These are phyloP conservation scores for Panurus biarmicus DNA, from an alignment of 2,113 vertebrate genomes.

Conservation along the genomic window DNA sequence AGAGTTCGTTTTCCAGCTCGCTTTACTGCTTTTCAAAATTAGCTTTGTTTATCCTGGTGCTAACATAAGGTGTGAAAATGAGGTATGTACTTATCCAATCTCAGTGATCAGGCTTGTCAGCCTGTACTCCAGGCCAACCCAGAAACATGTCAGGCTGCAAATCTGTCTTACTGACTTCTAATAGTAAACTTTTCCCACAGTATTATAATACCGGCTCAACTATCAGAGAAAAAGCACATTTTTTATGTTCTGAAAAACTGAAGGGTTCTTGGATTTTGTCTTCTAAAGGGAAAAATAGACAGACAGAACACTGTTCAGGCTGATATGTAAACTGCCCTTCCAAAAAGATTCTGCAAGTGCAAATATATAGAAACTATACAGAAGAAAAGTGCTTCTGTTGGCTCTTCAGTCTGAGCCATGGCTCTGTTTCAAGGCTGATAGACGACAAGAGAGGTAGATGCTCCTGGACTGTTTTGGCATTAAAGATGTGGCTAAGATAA, in stretches of 20 bases:
- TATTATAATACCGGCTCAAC: background rate
- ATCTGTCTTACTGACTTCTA: background rate
- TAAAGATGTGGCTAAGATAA: constrained; percentile 29
- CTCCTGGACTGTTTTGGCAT: background rate
- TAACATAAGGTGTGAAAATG: background rate
- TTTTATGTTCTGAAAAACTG: background rate
- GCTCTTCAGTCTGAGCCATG: background rate
- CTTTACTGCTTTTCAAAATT: background rate
- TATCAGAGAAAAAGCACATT: background rate
- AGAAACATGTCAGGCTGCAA: background rate
- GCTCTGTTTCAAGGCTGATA: constrained; percentile 16
- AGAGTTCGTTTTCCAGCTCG: background rate
- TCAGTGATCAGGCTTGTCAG: background rate
- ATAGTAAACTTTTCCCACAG: background rate
- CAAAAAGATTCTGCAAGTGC: background rate
- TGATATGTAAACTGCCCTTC: background rate
- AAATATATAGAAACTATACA: background rate
- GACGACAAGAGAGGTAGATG: background rate
- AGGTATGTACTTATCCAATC: background rate
- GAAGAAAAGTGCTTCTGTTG: background rate
- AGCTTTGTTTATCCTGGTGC: background rate
- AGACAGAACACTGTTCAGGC: background rate
- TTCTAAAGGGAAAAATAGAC: background rate
- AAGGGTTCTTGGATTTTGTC: background rate
- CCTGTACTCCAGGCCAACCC: background rate